A percentile compares a stretch with the other conserved stretches of the same genome.
phyloP scores from a whole-genome alignment of 2,888 invertebrate genomes.

The Exocentrus adspersus region DNA sequence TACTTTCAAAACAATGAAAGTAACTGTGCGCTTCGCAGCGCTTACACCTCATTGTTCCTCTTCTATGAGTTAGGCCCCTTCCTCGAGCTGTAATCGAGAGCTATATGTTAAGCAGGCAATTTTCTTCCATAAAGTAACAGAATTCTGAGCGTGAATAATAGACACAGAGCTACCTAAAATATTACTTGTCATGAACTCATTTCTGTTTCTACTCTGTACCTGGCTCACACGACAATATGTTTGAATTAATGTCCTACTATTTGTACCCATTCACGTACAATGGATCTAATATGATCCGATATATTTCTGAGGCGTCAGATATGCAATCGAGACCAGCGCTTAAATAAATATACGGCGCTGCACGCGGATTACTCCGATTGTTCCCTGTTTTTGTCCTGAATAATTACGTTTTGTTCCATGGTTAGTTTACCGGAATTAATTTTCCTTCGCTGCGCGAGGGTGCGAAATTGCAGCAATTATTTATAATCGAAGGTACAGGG shows the following conservation, averaged over 20 bases:
- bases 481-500: constrained; percentile 13
- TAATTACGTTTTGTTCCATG: constrained; percentile 23
- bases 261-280: constrained; percentile 31
- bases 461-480: constrained; percentile 15
- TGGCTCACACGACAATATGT: constrained; percentile 31
- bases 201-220: constrained; percentile 34
- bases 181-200: constrained; percentile 44
- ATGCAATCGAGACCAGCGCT: constrained; percentile 18
- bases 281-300: constrained; percentile 39
- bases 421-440: constrained; percentile 27
- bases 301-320: constrained; percentile 39
- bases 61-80: constrained; percentile 22
- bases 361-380: constrained; percentile 36
- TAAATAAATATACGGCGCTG: constrained; percentile 32
- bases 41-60: constrained; percentile 27
- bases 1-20: constrained; percentile 26
- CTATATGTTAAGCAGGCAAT: constrained; percentile 27
- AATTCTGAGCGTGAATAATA: constrained; percentile 17
- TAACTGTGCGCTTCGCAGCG: constrained; percentile 17
- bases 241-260: constrained; percentile 29
- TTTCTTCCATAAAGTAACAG: constrained; percentile 21
- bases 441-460: constrained; percentile 18
- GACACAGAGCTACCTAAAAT: constrained; percentile 31
- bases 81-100: constrained; percentile 24
- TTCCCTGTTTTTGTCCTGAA: constrained; percentile 33